These are phyloP conservation scores for Melanostoma mellinum DNA, from an alignment of 2,888 invertebrate species.

Conservation along the genomic window DNA sequence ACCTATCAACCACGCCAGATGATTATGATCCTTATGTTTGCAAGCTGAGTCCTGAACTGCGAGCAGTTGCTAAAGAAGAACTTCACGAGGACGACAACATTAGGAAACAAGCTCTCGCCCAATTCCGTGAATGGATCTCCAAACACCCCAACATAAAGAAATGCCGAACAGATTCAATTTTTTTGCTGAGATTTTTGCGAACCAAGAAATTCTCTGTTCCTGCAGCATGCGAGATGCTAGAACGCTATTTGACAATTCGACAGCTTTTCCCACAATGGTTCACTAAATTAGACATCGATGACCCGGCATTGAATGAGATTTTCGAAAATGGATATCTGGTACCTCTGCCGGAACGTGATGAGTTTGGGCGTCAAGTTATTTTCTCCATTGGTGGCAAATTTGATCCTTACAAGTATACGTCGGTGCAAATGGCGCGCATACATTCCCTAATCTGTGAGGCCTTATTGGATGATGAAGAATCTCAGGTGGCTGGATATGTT, in stretches of 20 bases:
- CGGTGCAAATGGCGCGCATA: slow-evolving; percentile 92
- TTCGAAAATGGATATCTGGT: slow-evolving; percentile 91
- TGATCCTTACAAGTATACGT: slow-evolving; percentile 89
- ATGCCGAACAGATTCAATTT: slow-evolving; percentile 92
- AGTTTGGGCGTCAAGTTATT: slow-evolving; percentile 89
- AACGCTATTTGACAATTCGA: slow-evolving; percentile 92
- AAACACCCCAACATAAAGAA: slow-evolving; percentile 92
- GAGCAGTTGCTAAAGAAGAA: slow-evolving; percentile 87
- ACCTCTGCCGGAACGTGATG: slow-evolving; percentile 88
- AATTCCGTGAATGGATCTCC: slow-evolving; percentile 91
- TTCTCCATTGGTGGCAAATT: slow-evolving; percentile 91
- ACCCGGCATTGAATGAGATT: slow-evolving; percentile 90
- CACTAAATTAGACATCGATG: slow-evolving; percentile 89
- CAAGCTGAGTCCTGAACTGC: slow-evolving; percentile 81
- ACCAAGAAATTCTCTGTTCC: slow-evolving; percentile 94
- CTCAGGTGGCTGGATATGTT: slow-evolving; percentile 92
- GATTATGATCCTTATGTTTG: slow-evolving; percentile 81
- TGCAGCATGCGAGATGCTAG: slow-evolving; percentile 92
- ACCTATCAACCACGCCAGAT: slow-evolving; percentile 77
- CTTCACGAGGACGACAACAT: slow-evolving; percentile 90
- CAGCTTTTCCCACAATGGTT: slow-evolving; percentile 95
- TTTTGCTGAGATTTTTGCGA: slow-evolving; percentile 91
- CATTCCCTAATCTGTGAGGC: slow-evolving; percentile 94
- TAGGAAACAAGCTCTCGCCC: slow-evolving; percentile 88
- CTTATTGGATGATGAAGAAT: slow-evolving; percentile 92